phyloP scores from a whole-genome alignment of 1,140 invertebrate genomes.

The Anastatus disparis region DNA sequence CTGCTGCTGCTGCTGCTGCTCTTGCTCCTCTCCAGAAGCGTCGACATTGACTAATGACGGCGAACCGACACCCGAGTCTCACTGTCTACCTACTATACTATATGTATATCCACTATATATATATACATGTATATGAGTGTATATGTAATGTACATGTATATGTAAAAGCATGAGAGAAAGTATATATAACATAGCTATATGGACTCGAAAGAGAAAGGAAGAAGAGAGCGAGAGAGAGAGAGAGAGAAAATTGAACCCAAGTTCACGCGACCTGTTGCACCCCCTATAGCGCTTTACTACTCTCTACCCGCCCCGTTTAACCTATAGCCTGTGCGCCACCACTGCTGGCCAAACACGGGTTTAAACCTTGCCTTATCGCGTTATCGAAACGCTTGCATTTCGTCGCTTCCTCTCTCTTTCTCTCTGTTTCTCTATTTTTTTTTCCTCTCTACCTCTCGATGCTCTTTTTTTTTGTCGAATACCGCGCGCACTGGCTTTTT shows the following conservation, averaged over 20 bases:
- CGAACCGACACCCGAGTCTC: slow-evolving; percentile 48
- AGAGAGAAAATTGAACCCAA: slow-evolving; percentile 68
- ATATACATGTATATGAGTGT: too few species aligned
- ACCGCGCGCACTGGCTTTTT: too few species aligned
- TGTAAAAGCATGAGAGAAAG: too few species aligned
- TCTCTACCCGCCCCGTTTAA: too few species aligned
- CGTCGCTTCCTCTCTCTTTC: slow-evolving; percentile 25
- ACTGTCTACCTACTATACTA: background rate
- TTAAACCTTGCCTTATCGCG: slow-evolving; percentile 68
- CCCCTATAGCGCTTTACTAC: slow-evolving; percentile 59
- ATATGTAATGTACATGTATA: background rate
- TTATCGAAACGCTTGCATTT: slow-evolving; percentile 57
- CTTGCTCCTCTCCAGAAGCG: slow-evolving; percentile 52
- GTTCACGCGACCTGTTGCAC: slow-evolving; percentile 68
- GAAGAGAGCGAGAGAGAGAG: slow-evolving; percentile 47
- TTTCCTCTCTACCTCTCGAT: slow-evolving; percentile 26
- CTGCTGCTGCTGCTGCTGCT: too few species aligned
- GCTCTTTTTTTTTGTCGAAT: background rate
- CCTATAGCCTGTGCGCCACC: slow-evolving; percentile 66
- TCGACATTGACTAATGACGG: slow-evolving; percentile 68
- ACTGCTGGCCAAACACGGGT: slow-evolving; percentile 66
- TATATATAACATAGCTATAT: background rate
- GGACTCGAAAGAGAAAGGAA: background rate
- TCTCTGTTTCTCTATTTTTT: background rate
- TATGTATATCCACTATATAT: too few species aligned